Conservation (phyloP, 2,797 vertebrate genomes). For the Thunnus albacares region DNA sequence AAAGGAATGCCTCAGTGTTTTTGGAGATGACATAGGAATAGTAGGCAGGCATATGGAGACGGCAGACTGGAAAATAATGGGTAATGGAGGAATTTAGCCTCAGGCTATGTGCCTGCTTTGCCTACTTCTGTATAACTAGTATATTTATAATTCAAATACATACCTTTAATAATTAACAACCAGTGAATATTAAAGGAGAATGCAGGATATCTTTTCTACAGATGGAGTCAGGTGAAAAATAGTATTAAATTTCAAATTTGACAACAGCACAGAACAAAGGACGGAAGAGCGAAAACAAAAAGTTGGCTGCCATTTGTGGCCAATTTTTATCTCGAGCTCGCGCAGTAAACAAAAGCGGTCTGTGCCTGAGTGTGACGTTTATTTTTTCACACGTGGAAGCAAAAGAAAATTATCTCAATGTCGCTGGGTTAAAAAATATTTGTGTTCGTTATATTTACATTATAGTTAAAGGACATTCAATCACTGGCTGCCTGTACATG, state of each 20-base stretch:
- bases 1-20: conserved; percentile 97
- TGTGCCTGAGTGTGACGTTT: neutral
- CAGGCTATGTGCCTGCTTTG: conserved; percentile 99
- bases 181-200: conserved; percentile 98
- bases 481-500: conserved; percentile 17
- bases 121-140: conserved; percentile 99
- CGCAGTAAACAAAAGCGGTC: conserved; percentile 45
- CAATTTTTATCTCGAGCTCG: conserved; percentile 42
- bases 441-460: conserved; percentile 2
- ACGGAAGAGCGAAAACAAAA: conserved; percentile 70
- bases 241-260: conserved; percentile 88
- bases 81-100: conserved; percentile 99
- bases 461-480: conserved; percentile 21
- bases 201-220: conserved; percentile 93
- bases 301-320: conserved; percentile 76
- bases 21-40: conserved; percentile 96
- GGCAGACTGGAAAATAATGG: conserved; percentile 99
- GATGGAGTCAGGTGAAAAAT: conserved; percentile 92
- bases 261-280: conserved; percentile 92
- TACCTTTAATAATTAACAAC: conserved; percentile 99
- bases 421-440: conserved; percentile 8
- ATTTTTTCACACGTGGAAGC: conserved; percentile 10
- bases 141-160: conserved; percentile 99
- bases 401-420: neutral
- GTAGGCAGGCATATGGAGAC: conserved; percentile 96